Evolutionary conservation across 2,888 invertebrate species (phyloP), one percentile per base, ranked within the genome.

Genomic region (Stratiomys singularior): DNA sequence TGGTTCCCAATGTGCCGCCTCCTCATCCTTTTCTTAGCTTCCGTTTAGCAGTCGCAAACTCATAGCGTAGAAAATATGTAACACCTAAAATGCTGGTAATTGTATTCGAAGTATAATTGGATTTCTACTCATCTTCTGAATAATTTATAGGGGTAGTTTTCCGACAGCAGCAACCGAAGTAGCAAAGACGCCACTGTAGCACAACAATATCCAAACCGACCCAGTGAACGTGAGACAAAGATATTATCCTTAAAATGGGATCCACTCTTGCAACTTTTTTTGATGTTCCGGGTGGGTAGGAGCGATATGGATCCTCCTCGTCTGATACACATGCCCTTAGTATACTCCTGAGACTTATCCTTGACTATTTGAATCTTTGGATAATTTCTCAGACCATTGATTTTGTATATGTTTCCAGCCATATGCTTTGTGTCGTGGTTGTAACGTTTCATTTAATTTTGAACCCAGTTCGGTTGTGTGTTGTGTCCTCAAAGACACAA

Each of bases 21-120:
- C 37, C 37, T 37, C 37, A 37, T 3, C 37, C 37, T 9, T 37
- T 37, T 3, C 37, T 37, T 37, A 37, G 37, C 37, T 37, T 37
- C 37, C 37, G 37, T 37, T 37, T 37, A 37, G 37, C 37, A 37
- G 3, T 37, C 37, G 3, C 37, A 37, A 37, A 9, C 37, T 37
- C 37, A 37, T 37, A 37, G 37, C 37, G 37, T 37, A 52, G n/a
- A 52, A 52, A 52, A 60, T 60, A 60, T 60, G 58, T 60, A 60
- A 60, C 58, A 21, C 58, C 58, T 60, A 60, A 60, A 60, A 60
- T 37, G 37, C 28, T 66, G 25, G 66, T 66, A 66, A 66, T 66
- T 66, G 66, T 66, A 66, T 66, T 66, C 66, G 37, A 66, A 66
- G 37, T 72, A 52, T 72, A 72, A 72, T 72, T 72, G 46, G 71